phyloP scores from a whole-genome alignment of 2,797 vertebrate species.

The Brachymystax lenok region DNA sequence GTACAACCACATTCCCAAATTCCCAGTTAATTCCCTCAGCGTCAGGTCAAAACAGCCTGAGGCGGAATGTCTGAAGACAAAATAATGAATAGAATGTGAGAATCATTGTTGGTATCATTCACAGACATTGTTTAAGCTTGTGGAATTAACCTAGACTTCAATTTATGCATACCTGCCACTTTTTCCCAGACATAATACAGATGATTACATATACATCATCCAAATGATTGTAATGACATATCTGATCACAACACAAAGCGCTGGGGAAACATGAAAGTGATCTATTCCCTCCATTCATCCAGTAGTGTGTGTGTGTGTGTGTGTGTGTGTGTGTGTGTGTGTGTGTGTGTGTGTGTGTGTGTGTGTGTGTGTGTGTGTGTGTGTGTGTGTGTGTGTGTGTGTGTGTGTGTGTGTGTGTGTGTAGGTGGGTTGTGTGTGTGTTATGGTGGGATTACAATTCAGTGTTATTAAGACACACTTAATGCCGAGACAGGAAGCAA shows the following conservation, averaged over 20 bases:
- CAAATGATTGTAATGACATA: slow-evolving; percentile 2
- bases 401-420: too few relatives aligned
- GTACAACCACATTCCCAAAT: too few relatives aligned
- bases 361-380: too few relatives aligned
- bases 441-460: not conserved
- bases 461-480: not conserved
- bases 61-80: slow-evolving; percentile 34
- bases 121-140: slow-evolving; percentile 30
- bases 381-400: too few relatives aligned
- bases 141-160: not conserved
- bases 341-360: too few relatives aligned
- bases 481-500: not conserved
- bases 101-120: slow-evolving; percentile 49
- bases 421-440: too few relatives aligned
- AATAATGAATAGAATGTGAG: slow-evolving; percentile 44
- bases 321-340: too few relatives aligned
- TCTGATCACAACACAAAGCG: slow-evolving; percentile 30
- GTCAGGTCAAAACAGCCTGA: slow-evolving; percentile 57
- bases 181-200: not conserved
- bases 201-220: not conserved
- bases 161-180: not conserved
- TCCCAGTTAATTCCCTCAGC: slow-evolving; percentile 29
- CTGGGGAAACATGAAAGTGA: slow-evolving; percentile 49
- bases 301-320: slow-evolving; percentile 8
- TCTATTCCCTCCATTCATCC: slow-evolving; percentile 36